These are phyloP conservation scores for Baronia brevicornis DNA, from an alignment of 2,888 invertebrate species.

Conservation along the genomic window DNA sequence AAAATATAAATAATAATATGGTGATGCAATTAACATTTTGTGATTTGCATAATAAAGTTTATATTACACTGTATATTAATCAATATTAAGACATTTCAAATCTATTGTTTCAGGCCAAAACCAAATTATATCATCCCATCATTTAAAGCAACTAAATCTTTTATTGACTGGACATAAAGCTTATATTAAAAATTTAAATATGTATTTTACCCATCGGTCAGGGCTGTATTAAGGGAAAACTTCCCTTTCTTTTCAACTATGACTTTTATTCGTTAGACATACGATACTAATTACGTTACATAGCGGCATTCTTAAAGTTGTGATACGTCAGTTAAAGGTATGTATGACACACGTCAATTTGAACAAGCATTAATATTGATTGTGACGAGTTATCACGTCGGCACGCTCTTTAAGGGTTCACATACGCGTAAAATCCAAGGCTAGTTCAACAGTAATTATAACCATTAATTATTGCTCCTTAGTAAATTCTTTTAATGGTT, in stretches of 20 bases:
- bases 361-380: constrained; percentile 54
- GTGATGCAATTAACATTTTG: too few species aligned
- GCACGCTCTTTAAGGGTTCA: constrained; percentile 21
- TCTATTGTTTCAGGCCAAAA: too few species aligned
- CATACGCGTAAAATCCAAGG: constrained; percentile 15
- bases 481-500: too few species aligned
- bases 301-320: constrained; percentile 2
- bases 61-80: too few species aligned
- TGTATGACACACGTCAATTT: constrained; percentile 56
- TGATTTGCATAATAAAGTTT: too few species aligned
- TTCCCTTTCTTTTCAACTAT: neutral
- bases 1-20: neutral
- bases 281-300: too few species aligned
- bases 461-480: constrained; percentile 10
- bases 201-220: too few species aligned
- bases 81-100: too few species aligned
- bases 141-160: neutral
- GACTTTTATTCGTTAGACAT: constrained; percentile 6
- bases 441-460: constrained; percentile 4
- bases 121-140: neutral
- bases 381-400: constrained; percentile 35
- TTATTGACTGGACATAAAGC: neutral
- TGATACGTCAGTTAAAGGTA: constrained; percentile 30
- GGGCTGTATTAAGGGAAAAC: too few species aligned
- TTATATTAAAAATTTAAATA: neutral